phyloP scores from a whole-genome alignment of 2,113 vertebrate genomes.

The Origma solitaria region DNA sequence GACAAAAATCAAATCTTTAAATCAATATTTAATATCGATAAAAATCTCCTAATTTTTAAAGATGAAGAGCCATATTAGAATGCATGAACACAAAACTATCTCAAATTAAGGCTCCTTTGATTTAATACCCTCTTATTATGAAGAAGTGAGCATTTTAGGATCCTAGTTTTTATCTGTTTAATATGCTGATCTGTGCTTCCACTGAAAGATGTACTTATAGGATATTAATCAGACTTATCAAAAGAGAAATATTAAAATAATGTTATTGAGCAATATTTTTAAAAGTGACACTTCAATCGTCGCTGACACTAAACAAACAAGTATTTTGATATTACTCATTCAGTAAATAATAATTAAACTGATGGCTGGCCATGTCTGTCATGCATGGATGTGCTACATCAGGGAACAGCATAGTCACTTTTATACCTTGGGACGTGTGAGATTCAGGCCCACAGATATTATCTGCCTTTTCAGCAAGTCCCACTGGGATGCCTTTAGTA shows the following conservation, averaged over 20 bases:
- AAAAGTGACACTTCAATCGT: neutral
- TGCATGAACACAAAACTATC: neutral
- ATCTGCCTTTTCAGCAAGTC: neutral
- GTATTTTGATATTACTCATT: neutral
- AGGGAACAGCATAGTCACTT: neutral
- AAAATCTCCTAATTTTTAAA: neutral
- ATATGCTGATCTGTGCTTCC: neutral
- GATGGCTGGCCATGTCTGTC: neutral
- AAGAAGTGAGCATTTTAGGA: neutral
- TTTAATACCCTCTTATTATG: neutral
- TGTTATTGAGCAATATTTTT: neutral
- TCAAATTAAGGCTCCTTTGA: neutral
- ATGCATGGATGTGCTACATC: neutral
- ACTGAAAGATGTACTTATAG: neutral
- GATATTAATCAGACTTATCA: neutral
- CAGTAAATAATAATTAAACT: neutral
- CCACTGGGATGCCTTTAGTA: neutral
- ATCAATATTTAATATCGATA: neutral
- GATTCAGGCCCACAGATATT: neutral
- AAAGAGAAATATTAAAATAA: neutral
- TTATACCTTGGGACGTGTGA: fast-evolving
- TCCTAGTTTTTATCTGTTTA: neutral
- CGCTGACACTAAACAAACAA: neutral
- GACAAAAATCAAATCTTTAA: neutral
- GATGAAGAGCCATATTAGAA: neutral